Conservation (phyloP, 2,888 invertebrate species). For the Pardosa pseudoannulata region DNA sequence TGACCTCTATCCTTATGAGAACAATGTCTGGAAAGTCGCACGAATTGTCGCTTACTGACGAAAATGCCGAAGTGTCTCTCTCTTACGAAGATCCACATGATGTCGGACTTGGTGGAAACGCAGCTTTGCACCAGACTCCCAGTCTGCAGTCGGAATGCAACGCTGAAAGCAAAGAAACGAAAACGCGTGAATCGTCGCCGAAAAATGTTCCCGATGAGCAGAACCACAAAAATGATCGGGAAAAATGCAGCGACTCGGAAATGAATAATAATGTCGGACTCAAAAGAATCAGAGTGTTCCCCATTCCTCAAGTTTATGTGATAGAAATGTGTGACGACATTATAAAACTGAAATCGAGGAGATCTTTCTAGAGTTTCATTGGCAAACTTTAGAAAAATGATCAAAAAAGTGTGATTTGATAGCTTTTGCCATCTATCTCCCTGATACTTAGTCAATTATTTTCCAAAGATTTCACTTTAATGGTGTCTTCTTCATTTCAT, state of each 20-base stretch:
- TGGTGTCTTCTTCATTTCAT: too few relatives aligned
- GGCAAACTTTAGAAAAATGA: too few relatives aligned
- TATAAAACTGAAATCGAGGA: constrained; percentile 39
- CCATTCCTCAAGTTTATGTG: constrained; percentile 77
- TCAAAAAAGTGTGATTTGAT: too few relatives aligned
- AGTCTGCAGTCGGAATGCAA: neutral
- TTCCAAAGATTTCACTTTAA: too few relatives aligned
- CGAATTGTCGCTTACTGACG: neutral
- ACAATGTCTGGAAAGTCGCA: constrained; percentile 26
- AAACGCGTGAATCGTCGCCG: neutral
- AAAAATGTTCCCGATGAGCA: neutral
- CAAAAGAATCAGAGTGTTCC: constrained; percentile 34
- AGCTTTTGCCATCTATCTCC: too few relatives aligned
- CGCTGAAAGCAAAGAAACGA: neutral
- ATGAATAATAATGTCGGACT: constrained; percentile 18
- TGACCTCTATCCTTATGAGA: constrained; percentile 41
- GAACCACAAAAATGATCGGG: neutral
- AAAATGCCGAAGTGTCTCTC: constrained; percentile 28
- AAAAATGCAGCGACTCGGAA: neutral
- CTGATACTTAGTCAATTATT: too few relatives aligned
- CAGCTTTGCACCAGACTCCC: neutral
- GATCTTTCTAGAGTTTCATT: constrained; percentile 38
- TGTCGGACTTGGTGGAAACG: neutral
- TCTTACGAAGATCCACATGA: constrained; percentile 10
- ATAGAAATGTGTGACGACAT: constrained; percentile 40